Percentiles rank a stretch among this genome's conserved stretches.
Conservation (phyloP, 2,113 vertebrate species). For the Corythaixoides concolor region DNA sequence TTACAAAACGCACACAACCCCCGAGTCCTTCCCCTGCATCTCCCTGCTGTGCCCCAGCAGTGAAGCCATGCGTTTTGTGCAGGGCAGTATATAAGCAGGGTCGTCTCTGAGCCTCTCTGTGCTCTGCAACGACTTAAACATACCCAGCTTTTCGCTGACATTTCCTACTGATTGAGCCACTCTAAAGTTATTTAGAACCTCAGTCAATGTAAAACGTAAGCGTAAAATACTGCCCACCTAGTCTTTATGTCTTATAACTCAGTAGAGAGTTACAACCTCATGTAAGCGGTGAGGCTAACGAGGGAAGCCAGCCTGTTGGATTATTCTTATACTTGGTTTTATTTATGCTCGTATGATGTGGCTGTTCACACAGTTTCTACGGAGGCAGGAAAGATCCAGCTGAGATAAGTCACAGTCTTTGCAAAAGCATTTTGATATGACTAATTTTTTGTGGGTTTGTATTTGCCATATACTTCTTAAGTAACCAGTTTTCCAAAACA, state of each 20-base stretch:
- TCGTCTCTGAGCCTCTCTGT: background rate
- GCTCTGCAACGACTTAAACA: background rate
- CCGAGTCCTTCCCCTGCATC: background rate
- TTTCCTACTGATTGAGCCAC: background rate
- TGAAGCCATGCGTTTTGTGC: background rate
- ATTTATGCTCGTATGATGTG: background rate
- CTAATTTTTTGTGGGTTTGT: background rate
- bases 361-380: background rate
- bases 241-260: background rate
- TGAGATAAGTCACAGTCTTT: background rate
- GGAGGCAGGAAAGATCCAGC: background rate
- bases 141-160: background rate
- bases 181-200: background rate
- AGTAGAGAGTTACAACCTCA: background rate
- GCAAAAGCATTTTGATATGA: background rate
- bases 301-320: background rate
- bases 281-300: accelerated
- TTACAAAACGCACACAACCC: background rate
- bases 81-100: background rate
- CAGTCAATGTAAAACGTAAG: background rate
- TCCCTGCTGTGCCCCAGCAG: background rate
- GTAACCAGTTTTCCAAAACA: background rate
- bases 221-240: background rate
- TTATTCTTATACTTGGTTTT: background rate
- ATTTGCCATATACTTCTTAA: background rate